A percentile compares a stretch with the other conserved stretches of the same genome.
Conservation (phyloP, 1,140 invertebrate genomes). For the Tribolium castaneum region DNA sequence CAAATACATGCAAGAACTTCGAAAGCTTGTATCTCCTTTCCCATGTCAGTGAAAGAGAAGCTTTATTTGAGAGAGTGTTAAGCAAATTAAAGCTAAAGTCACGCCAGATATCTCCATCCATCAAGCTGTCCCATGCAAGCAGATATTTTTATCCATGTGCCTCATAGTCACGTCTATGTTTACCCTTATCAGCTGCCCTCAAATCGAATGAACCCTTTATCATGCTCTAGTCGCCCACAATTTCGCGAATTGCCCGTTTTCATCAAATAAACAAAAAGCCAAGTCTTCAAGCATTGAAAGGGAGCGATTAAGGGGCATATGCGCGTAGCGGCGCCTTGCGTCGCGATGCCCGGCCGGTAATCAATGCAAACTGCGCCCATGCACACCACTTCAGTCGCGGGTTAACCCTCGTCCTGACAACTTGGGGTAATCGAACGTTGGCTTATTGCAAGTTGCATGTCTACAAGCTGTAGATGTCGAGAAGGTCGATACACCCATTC, state of each 20-base stretch:
- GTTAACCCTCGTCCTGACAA: not conserved
- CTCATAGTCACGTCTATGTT: not conserved
- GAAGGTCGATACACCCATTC: conserved; percentile 40
- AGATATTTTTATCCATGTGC: not conserved
- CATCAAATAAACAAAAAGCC: not conserved
- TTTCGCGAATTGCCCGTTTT: not conserved
- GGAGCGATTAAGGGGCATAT: conserved; percentile 26
- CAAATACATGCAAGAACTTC: no score
- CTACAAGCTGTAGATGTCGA: conserved; percentile 8
- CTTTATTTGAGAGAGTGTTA: not conserved
- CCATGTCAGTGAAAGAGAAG: not conserved
- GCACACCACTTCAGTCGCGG: conserved; percentile 33
- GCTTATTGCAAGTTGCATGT: conserved; percentile 26
- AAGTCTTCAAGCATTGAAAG: not conserved
- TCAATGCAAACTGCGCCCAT: conserved; percentile 38
- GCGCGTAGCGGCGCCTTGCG: conserved; percentile 29
- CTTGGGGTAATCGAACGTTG: not conserved
- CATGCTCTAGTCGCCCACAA: not conserved
- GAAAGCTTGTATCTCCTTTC: no score
- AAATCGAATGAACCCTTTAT: not conserved
- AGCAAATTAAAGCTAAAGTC: not conserved
- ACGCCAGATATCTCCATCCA: not conserved
- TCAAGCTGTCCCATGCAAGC: not conserved
- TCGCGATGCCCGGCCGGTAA: conserved; percentile 28
- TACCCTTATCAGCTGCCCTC: not conserved